Evolutionary conservation across 2,113 vertebrate genomes (phyloP), one percentile per base, ranked within the genome.

Genomic region (Catharus minimus): DNA sequence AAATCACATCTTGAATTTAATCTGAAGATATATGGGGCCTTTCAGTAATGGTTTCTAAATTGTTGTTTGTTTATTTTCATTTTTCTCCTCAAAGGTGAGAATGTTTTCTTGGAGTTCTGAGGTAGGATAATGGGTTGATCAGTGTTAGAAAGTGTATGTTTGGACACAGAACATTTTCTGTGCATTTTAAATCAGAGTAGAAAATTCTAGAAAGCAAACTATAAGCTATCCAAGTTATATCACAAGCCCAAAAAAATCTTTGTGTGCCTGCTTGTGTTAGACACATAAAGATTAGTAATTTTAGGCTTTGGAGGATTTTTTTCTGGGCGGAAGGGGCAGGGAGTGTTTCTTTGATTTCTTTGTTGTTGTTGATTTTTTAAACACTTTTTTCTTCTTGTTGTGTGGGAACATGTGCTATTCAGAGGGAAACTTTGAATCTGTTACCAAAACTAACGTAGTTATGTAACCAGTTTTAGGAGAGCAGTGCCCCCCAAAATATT

Each of bases 281-380:
- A 30, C 9, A 15, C 20, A 22, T 28, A 60, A 60, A 53, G 10
- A 60, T 81, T 12, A 81, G 24, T 7, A 39, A 23, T 23, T 80
- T 82, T 50, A 33, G 39, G 8, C 4, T 30, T 62, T 58, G 11
- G 7, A 44, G 13, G 24, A 3, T 7, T 50, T 36, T 36, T n/a
- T 41, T 30, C 24, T 9, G 21, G 10, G 24, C 6, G 6, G 7
- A 3, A 2, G 4, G 27, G 50, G 13, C 2, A 7, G 20, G 7
- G 10, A 1, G 1, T 0, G 61, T 58, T 44, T 13, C 19, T 41
- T 73, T 73, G 10, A 4, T 11, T 26, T 20, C 23, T 30, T 60
- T 22, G 3, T 32, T 22, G 3, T 32, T 47, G 7, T 14, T 46
- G 8, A 5, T 60, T 10, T 17, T 32, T 71, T 39, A 5, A 43